Conservation (phyloP, 2,797 vertebrate genomes). For the Lagorchestes hirsutus region DNA sequence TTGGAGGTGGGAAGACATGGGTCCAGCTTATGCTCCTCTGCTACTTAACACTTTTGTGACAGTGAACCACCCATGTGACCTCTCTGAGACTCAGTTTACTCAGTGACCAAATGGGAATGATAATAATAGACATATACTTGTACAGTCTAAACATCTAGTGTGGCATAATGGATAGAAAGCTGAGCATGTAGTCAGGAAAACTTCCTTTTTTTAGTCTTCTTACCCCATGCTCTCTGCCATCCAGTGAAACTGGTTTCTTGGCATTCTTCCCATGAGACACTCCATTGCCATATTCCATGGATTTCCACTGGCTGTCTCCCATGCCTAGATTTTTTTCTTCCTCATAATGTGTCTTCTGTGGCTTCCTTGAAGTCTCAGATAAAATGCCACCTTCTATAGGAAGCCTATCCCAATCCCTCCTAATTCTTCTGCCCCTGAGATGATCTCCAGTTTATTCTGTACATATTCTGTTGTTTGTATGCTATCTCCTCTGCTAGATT, state of each 20-base stretch:
- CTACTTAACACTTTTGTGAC: neutral
- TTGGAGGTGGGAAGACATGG: neutral
- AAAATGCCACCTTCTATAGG: neutral
- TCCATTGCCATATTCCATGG: neutral
- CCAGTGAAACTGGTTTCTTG: neutral
- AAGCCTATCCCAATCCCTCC: neutral
- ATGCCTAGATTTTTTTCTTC: neutral
- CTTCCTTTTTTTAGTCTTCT: neutral
- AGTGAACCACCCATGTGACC: neutral
- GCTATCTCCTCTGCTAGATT: neutral
- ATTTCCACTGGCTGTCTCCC: neutral
- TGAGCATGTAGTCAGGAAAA: neutral
- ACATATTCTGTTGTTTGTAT: neutral
- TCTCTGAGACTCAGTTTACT: neutral
- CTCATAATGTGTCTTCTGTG: neutral
- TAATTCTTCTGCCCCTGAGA: neutral
- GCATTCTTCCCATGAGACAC: neutral
- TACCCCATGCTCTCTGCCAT: neutral
- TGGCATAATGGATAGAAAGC: neutral
- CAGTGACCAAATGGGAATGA: too few species aligned
- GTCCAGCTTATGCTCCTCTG: rapidly evolving
- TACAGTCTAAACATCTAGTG: neutral
- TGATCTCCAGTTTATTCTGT: neutral
- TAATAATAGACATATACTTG: neutral
- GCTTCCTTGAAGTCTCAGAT: neutral